Evolutionary conservation across 2,888 invertebrate genomes (phyloP).

Genomic region (Folsomia manolachei): DNA sequence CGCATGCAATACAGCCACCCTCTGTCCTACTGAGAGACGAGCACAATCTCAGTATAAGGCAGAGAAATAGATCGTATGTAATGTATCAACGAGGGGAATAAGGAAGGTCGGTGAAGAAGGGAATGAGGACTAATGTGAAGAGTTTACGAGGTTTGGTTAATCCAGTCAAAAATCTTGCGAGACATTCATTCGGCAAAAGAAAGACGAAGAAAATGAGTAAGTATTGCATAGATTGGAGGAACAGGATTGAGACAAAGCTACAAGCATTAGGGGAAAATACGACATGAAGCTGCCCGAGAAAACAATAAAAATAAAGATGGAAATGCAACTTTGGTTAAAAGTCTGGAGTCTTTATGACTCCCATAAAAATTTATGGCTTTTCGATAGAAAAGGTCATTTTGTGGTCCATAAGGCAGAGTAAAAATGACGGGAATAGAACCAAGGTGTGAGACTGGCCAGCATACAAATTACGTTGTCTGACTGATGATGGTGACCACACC

Average conservation of each 20-base stretch:
- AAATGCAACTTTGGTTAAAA: conserved; percentile 19
- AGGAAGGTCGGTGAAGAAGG: background rate
- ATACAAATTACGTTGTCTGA: conserved; percentile 17
- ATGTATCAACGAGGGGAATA: background rate
- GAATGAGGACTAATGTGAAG: background rate
- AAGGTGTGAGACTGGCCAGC: conserved; percentile 26
- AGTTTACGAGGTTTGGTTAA: background rate
- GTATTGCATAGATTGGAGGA: conserved; percentile 6
- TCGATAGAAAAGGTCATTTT: conserved; percentile 45
- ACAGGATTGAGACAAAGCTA: background rate
- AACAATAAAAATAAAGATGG: conserved; percentile 18
- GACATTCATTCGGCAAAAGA: too few species aligned
- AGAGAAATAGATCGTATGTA: too few species aligned
- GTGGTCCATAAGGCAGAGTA: conserved; percentile 43
- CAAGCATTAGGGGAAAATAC: background rate
- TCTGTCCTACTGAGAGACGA: background rate
- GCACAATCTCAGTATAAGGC: background rate
- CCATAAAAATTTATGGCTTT: conserved; percentile 51
- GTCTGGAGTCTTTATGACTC: conserved; percentile 41
- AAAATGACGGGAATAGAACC: conserved; percentile 29
- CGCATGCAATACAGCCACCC: too few species aligned
- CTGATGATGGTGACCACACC: background rate
- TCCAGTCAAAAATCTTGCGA: background rate
- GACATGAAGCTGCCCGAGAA: background rate
- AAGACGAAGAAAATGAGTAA: too few species aligned